Percentiles rank a stretch among this genome's conserved stretches.
Evolutionary conservation across 2,113 vertebrate genomes (phyloP).

Genomic region (Tapirus terrestris): DNA sequence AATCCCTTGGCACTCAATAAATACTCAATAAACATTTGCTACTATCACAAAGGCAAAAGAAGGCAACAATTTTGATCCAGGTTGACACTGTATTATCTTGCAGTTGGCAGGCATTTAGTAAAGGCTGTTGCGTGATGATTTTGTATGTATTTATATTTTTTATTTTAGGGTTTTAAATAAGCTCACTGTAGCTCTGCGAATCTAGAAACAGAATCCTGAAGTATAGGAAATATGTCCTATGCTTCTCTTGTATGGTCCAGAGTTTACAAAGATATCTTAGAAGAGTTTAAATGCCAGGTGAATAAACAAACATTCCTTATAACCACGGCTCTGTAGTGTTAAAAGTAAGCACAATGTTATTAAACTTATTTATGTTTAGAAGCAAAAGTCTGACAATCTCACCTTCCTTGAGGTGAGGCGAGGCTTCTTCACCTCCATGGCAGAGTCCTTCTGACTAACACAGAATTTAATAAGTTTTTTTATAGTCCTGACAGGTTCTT

Average conservation of each 20-base stretch:
- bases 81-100: not conserved
- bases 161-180: not conserved
- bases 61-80: not conserved
- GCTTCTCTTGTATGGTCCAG: not conserved
- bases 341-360: not conserved
- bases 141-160: not conserved
- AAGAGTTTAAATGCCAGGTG: not conserved
- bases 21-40: not conserved
- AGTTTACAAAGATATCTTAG: not conserved
- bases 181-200: not conserved
- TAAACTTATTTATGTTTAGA: not conserved
- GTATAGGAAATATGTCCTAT: not conserved
- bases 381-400: not conserved
- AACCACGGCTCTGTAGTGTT: not conserved
- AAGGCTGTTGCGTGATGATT: not conserved
- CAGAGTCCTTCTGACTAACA: not conserved
- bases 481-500: not conserved
- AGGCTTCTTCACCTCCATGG: not conserved
- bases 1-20: not conserved
- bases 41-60: not conserved
- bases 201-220: not conserved
- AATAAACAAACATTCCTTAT: not conserved
- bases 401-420: not conserved
- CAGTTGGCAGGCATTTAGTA: not conserved
- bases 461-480: not conserved